Evolutionary conservation across 2,113 vertebrate species (phyloP), one percentile per base, ranked within the genome.

Genomic region (Pseudorhombus dupliciocellatus): DNA sequence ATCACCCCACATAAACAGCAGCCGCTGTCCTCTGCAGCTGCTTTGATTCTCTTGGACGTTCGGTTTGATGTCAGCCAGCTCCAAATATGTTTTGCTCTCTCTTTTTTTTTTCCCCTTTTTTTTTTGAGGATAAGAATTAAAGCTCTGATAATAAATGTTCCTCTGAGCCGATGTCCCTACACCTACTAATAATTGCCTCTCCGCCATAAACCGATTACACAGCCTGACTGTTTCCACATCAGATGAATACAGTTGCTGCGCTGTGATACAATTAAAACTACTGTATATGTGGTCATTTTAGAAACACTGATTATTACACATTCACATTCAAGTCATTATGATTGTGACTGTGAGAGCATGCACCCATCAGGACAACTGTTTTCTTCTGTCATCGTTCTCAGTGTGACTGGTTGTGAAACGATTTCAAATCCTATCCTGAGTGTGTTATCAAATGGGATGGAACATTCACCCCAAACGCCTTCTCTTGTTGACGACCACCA

Each of bases 31-130:
- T 77, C 42, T 16, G 4, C 59, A 75, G 44, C 73, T 55, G 58
- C 67, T 89, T 72, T 72, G 52, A 85, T 85, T 81, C 64, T 37
- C 70, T 75, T 77, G 73, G 84, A 69, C 81, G 71, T 77, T 71
- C 25, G 61, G 58, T 84, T 86, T 88, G 24, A 86, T 78, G 24
- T 52, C 58, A 81, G 66, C 46, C 70, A 21, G 44, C 68, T 69
- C 62, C 53, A 61, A 82, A 74, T 72, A 22, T 79, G 68, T 53
- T 70, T 70, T 77, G 66, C 67, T 62, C 75, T 68, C 24, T 42
- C 62, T 84, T 83, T 83, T 73, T 75, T 73, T 72, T 69, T 37
- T 11, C 28, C 16, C 12, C n/a, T 76, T 61, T 77, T 71, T 74
- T 70, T 77, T 53, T 51, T 50, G 28, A 55, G 70, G 51, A 52